Evolutionary conservation across 23 tunicate species (phyloP).

Genomic region (Styela plicata): DNA sequence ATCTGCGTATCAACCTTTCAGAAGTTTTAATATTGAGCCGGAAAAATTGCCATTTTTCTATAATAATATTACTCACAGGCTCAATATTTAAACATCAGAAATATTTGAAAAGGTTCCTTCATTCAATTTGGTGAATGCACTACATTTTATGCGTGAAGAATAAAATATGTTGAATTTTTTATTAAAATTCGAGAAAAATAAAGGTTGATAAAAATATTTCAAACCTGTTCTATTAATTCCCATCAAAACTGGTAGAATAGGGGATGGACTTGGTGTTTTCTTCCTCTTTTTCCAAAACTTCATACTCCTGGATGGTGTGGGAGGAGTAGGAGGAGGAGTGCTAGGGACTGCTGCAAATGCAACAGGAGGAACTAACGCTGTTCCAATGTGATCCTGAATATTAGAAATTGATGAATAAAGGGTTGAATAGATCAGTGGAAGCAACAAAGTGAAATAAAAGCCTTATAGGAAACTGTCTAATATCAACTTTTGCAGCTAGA

Average conservation of each 20-base stretch:
- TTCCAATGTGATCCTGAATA: constrained; percentile 65
- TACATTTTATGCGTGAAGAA: neutral
- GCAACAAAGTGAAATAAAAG: too few relatives aligned
- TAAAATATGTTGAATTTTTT: neutral
- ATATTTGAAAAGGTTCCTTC: too few relatives aligned
- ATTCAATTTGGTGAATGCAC: too few relatives aligned
- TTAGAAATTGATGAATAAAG: neutral
- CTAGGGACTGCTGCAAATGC: constrained; percentile 82
- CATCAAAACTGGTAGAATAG: constrained; percentile 55
- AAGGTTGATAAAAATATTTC: too few relatives aligned
- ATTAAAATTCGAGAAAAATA: neutral
- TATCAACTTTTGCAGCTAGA: too few relatives aligned
- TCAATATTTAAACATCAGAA: too few relatives aligned
- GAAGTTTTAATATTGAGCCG: too few relatives aligned
- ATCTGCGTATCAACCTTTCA: too few relatives aligned
- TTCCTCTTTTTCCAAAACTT: constrained; percentile 29
- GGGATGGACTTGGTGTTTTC: constrained; percentile 39
- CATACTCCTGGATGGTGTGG: constrained; percentile 23
- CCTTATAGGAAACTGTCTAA: too few relatives aligned
- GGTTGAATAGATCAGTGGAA: too few relatives aligned
- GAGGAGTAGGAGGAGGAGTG: constrained; percentile 78
- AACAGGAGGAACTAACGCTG: constrained; percentile 78
- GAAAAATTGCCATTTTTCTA: too few relatives aligned
- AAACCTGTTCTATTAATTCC: constrained; percentile 58
- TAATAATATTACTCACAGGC: too few relatives aligned